Percentiles rank a stretch among this genome's conserved stretches.
Evolutionary conservation across 2,888 invertebrate genomes (phyloP).

Genomic region (Gymnosoma rotundatum): DNA sequence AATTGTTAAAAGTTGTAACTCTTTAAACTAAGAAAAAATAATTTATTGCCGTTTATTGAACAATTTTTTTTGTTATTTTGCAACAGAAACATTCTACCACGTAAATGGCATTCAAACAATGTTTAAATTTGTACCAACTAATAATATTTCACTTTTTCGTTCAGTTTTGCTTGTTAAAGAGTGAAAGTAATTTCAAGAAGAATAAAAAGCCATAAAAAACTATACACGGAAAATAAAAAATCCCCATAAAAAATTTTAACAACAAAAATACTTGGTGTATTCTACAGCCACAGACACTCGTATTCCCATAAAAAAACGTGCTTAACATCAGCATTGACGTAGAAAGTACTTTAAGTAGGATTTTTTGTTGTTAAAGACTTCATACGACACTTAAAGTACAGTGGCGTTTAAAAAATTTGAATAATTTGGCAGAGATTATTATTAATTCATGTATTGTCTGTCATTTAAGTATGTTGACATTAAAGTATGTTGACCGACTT

Average conservation of each 20-base stretch:
- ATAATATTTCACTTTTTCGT: not conserved
- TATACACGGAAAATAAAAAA: not conserved
- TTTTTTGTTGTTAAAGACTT: not conserved
- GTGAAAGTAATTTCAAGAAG: slow-evolving; percentile 56
- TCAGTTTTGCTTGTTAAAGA: slow-evolving; percentile 29
- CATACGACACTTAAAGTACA: not conserved
- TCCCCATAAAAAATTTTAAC: not conserved
- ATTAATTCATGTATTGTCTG: not conserved
- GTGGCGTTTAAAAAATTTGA: slow-evolving; percentile 3
- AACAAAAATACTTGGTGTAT: not conserved
- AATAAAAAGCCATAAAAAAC: slow-evolving; percentile 35
- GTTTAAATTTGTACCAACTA: not conserved
- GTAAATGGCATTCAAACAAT: slow-evolving; percentile 24
- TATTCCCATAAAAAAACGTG: slow-evolving; percentile 14
- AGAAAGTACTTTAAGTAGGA: slow-evolving; percentile 1
- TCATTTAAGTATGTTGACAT: not conserved
- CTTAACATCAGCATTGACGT: not conserved
- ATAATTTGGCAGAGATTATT: not conserved
- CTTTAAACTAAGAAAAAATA: too few relatives aligned
- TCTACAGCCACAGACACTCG: not conserved
- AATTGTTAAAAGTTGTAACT: too few relatives aligned
- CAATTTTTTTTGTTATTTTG: not conserved
- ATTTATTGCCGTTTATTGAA: not conserved
- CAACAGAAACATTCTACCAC: not conserved
- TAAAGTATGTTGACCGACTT: too few relatives aligned